Base-by-base conservation (phyloP, 2,888 invertebrate genomes). In the Cacoxenus indagator region DNA sequence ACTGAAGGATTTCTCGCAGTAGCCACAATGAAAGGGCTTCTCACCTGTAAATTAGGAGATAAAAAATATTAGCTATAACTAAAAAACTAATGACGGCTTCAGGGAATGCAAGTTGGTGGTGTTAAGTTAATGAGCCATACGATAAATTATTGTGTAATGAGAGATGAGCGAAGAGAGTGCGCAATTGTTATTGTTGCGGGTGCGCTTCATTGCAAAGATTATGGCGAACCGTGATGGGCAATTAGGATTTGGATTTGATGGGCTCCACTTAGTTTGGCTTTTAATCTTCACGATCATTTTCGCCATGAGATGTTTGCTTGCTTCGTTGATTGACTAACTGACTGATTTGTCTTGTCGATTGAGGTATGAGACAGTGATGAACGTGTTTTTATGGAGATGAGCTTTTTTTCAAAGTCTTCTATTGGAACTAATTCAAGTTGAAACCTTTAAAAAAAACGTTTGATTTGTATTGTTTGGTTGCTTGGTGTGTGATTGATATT, bases 1-100 rank as follows among this genome's bases (percentile, higher is more conserved):
- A 77, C 87, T 87, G 74, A 87, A 87, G 76, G 87, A 83, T 78
- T 87, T 87, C 76, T 87, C 87, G 75, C 87, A 87, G 75, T 87
- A 87, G 67, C 77, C 77, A 73, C 87, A 87, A 69, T 86, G 87
- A 75, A 85, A 87, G 69, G 87, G 87, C 73, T 87, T 87, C 75
- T 87, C 87, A 75, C 87, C 87, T 86, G 83, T 67, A 84, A 83
- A 45, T 69, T 61, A n/a, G 4, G 24, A 17, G 29, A 64, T n/a
- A 51, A 22, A 51, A 37, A 14, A 37, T 5, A 17, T 65, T 51
- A 22, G 48, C 14, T 54, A 14, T 14, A 43, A 51, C 26, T 69
- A 62, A 72, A 68, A 66, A 64, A 45, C 76, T 73, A 76, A 77
- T 72, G 71, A 77, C 69, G 71, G 70, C 70, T n/a, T 26, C 19